These are phyloP conservation scores for Dryobates pubescens DNA, from an alignment of 2,797 vertebrate genomes.

Conservation along the genomic window DNA sequence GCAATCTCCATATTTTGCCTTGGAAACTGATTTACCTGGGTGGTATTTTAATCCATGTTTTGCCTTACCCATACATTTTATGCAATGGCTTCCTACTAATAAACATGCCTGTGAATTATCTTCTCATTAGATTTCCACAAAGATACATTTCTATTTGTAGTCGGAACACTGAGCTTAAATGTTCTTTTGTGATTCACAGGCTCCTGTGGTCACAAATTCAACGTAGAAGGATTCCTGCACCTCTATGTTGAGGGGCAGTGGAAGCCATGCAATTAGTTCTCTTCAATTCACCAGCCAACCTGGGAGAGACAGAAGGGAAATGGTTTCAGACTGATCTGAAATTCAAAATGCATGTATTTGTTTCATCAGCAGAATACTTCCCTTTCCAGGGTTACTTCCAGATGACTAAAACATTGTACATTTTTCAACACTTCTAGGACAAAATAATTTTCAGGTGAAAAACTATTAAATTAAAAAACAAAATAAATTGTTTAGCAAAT, in stretches of 20 bases:
- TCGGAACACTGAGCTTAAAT: neutral
- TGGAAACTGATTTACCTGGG: constrained; percentile 45
- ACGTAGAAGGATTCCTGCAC: neutral
- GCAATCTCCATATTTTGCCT: constrained; percentile 16
- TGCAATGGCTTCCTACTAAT: constrained; percentile 1
- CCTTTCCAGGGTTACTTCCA: neutral
- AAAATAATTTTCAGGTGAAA: neutral
- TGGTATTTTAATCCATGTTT: constrained; percentile 39
- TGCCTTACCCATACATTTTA: constrained; percentile 4
- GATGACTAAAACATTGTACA: neutral
- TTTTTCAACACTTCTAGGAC: neutral
- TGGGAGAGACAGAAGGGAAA: neutral
- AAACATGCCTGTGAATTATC: constrained; percentile 2
- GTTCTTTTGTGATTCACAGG: neutral
- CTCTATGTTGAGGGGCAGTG: neutral
- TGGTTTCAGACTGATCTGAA: neutral
- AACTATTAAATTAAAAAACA: neutral
- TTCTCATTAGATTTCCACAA: constrained; percentile 16
- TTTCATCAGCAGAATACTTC: neutral
- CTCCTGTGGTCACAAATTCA: constrained; percentile 21
- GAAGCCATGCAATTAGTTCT: neutral
- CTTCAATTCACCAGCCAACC: neutral
- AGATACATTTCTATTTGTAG: neutral
- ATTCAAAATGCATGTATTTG: neutral
- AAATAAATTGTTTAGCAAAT: neutral